These are phyloP conservation scores for Hydrocynus forskahlii DNA, from an alignment of 2,797 vertebrate species.

Conservation along the genomic window DNA sequence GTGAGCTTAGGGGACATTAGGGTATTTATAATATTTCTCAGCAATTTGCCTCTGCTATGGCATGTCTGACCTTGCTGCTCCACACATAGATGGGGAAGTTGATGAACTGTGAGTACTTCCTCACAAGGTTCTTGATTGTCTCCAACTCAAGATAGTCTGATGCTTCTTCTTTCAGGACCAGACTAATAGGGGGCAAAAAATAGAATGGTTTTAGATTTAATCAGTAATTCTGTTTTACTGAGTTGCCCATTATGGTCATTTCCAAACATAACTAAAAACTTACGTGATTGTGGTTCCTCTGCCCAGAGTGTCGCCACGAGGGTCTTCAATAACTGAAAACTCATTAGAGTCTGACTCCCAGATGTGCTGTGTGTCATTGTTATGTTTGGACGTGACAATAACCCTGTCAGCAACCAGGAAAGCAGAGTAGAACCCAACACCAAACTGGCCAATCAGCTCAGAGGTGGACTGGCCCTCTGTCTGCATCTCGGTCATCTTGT, in stretches of 20 bases:
- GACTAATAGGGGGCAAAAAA: conserved; percentile 68
- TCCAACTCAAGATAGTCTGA: conserved; percentile 97
- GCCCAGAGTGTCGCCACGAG: conserved; percentile 92
- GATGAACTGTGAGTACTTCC: conserved; percentile 98
- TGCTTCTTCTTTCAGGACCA: conserved; percentile 97
- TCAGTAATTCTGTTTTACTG: neutral
- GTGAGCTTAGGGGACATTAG: neutral
- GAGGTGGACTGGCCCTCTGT: conserved; percentile 92
- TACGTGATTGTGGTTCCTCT: conserved; percentile 96
- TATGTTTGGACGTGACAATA: conserved; percentile 97
- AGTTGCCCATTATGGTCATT: neutral
- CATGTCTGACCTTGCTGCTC: conserved; percentile 92
- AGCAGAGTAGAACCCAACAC: conserved; percentile 98
- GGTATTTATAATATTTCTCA: neutral
- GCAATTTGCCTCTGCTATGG: neutral
- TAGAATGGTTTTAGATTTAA: neutral
- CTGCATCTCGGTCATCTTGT: conserved; percentile 92
- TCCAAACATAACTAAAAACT: conserved; percentile 68
- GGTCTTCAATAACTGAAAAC: conserved; percentile 93
- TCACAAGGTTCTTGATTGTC: conserved; percentile 96
- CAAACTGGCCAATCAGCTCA: conserved; percentile 97
- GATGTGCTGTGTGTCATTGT: conserved; percentile 95
- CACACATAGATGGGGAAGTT: conserved; percentile 99
- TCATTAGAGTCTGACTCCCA: conserved; percentile 98
- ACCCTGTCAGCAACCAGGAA: conserved; percentile 98